These are phyloP conservation scores for Phalera bucephala DNA, from an alignment of 2,888 invertebrate genomes.

Conservation along the genomic window DNA sequence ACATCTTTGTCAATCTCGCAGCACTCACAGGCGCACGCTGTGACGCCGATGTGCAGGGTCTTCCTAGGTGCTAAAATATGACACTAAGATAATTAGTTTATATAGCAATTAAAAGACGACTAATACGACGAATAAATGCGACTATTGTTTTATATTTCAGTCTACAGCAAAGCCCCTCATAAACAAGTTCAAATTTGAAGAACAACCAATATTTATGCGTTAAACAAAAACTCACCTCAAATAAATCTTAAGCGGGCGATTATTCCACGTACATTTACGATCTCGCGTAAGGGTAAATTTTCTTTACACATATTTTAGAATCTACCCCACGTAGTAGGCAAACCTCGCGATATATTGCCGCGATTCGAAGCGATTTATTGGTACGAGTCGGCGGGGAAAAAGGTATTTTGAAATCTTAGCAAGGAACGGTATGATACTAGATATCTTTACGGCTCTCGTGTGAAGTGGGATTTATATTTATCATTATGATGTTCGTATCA, in stretches of 20 bases:
- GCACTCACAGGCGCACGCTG: no score
- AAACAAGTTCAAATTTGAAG: neutral
- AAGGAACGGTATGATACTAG: conserved; percentile 29
- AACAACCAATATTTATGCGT: conserved; percentile 2
- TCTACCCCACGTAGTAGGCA: conserved; percentile 50
- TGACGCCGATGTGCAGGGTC: no score
- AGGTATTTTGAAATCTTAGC: conserved; percentile 43
- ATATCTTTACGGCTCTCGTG: conserved; percentile 33
- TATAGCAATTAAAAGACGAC: no score
- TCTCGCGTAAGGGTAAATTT: conserved; percentile 32
- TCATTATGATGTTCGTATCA: conserved; percentile 29
- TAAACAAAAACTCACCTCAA: conserved; percentile 1
- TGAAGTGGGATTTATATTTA: conserved; percentile 33
- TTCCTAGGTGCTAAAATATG: no score
- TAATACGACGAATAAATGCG: no score
- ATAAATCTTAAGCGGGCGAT: conserved; percentile 7
- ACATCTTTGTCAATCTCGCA: no score
- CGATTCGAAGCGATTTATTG: conserved; percentile 47
- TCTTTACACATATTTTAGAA: conserved; percentile 49
- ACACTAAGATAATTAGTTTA: no score
- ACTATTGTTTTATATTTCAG: no score
- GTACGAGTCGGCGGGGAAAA: conserved; percentile 33
- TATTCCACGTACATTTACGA: conserved; percentile 19
- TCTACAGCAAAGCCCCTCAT: no score
- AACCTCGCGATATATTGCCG: conserved; percentile 45